These are phyloP conservation scores for Rhinella marina DNA, from an alignment of 2,797 vertebrate species.

Conservation along the genomic window DNA sequence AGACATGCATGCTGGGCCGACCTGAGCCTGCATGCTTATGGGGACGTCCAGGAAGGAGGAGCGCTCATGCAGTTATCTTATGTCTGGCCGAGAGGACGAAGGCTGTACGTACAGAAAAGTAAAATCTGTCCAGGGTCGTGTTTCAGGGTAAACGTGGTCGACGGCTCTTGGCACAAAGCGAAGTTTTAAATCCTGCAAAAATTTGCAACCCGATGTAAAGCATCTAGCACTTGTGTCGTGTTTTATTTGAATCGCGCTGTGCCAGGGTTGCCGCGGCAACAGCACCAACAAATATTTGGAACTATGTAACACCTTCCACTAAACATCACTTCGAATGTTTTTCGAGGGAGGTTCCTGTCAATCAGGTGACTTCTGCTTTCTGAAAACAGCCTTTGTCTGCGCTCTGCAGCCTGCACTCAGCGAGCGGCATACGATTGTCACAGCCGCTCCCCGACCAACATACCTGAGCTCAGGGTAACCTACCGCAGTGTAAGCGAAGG, in stretches of 20 bases:
- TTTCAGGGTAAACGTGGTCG: background rate
- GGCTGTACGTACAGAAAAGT: background rate
- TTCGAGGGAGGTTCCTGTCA: conserved; percentile 80
- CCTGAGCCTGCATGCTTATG: too few species aligned
- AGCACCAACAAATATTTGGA: conserved; percentile 91
- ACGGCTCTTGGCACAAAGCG: background rate
- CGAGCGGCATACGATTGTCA: background rate
- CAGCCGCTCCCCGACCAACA: background rate
- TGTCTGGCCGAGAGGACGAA: too few species aligned
- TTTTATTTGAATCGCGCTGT: conserved; percentile 78
- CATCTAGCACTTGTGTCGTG: conserved; percentile 67
- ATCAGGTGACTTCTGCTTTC: conserved; percentile 70
- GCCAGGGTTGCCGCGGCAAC: conserved; percentile 83
- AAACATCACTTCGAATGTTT: conserved; percentile 86
- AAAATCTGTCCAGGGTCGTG: background rate
- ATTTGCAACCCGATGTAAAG: conserved; percentile 47
- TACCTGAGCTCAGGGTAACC: background rate
- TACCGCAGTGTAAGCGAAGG: too few species aligned
- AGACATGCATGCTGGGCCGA: background rate
- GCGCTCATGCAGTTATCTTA: too few species aligned
- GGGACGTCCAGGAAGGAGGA: too few species aligned
- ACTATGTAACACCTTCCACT: conserved; percentile 87
- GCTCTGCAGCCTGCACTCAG: conserved; percentile 47
- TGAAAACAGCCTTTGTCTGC: conserved; percentile 76
- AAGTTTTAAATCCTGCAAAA: conserved; percentile 8